A percentile compares a stretch with the other conserved stretches of the same genome.
phyloP scores from a whole-genome alignment of 2,113 vertebrate species.

The Heterotilapia buettikoferi region DNA sequence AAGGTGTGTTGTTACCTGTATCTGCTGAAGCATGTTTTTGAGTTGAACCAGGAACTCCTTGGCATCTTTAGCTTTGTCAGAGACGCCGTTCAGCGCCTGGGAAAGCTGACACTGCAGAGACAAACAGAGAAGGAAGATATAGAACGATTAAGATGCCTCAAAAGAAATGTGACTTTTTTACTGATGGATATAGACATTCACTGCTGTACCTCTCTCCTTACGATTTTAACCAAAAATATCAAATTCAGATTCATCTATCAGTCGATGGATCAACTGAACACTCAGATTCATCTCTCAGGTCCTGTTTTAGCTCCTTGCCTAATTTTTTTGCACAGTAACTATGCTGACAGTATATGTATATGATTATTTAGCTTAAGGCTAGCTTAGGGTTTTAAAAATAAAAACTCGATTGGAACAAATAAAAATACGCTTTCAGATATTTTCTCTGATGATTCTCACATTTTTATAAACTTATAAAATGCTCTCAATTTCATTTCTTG shows the following conservation, averaged over 20 bases:
- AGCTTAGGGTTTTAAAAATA: not conserved
- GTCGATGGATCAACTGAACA: not conserved
- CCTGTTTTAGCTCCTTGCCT: not conserved
- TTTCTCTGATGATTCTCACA: not conserved
- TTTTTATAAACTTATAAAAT: not conserved
- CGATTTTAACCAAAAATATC: not conserved
- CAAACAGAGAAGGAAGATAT: not conserved
- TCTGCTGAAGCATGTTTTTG: slow-evolving; percentile 94
- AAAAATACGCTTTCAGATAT: not conserved
- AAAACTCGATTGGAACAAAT: not conserved
- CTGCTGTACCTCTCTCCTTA: not conserved
- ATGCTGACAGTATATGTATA: not conserved
- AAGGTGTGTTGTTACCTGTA: slow-evolving; percentile 78
- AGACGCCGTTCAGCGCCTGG: slow-evolving; percentile 93
- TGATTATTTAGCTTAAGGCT: not conserved
- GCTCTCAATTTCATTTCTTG: not conserved
- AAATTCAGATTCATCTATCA: not conserved
- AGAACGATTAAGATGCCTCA: not conserved
- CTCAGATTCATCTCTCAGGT: not conserved
- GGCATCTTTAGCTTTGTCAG: slow-evolving; percentile 96
- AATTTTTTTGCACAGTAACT: not conserved
- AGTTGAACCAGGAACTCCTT: slow-evolving; percentile 97
- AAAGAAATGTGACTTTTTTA: not conserved
- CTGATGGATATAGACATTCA: not conserved
- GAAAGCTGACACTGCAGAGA: slow-evolving; percentile 86